A percentile compares a stretch with the other conserved stretches of the same genome.
These are phyloP conservation scores for Laticauda colubrina DNA, from an alignment of 2,113 vertebrate genomes.

Conservation along the genomic window DNA sequence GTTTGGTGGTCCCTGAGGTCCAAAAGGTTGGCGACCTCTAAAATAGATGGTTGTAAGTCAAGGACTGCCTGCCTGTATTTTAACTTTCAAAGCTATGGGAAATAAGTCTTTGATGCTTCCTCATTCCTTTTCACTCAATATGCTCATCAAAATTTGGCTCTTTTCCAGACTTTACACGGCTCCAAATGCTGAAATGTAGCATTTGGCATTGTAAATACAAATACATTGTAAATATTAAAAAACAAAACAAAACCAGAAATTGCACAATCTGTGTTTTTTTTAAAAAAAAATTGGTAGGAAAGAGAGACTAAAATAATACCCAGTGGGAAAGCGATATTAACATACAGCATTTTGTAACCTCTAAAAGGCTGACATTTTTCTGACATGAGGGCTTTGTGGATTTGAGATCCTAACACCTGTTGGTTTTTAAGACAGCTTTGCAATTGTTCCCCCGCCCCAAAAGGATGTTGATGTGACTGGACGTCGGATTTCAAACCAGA, in stretches of 20 bases:
- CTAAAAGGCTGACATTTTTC: neutral
- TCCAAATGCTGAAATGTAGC: neutral
- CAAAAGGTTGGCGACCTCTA: no score
- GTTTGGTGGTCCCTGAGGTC: no score
- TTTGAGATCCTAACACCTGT: neutral
- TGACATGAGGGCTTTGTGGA: neutral
- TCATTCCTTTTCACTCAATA: neutral
- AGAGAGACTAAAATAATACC: neutral
- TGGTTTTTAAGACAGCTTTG: neutral
- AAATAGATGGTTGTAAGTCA: no score
- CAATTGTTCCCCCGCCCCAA: fast-evolving
- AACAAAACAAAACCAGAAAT: neutral
- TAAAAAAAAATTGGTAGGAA: neutral
- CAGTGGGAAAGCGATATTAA: neutral
- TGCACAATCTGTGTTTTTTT: neutral
- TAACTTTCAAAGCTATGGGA: neutral
- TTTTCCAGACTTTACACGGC: neutral
- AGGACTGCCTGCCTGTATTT: neutral
- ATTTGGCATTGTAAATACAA: neutral
- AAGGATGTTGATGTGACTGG: neutral
- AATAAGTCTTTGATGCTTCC: neutral
- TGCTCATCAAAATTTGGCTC: neutral
- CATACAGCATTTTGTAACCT: neutral
- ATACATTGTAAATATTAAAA: neutral
- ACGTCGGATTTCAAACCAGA: neutral